These are phyloP conservation scores for Zalophus californianus DNA, from an alignment of 2,797 vertebrate species.

Conservation along the genomic window DNA sequence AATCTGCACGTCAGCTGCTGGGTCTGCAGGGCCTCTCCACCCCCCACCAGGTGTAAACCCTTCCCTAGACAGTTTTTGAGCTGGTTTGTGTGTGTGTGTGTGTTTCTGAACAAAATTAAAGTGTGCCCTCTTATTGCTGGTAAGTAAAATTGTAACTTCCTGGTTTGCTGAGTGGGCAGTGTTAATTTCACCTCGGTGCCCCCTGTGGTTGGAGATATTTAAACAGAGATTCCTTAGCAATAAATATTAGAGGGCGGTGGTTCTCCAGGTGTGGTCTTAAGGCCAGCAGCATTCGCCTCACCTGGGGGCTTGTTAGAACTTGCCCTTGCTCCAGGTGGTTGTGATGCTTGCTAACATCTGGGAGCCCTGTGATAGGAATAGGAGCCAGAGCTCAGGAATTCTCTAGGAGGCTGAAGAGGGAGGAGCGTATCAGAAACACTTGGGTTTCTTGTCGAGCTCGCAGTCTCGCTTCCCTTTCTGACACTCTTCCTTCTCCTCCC, in stretches of 20 bases:
- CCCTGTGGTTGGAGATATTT: slow-evolving; percentile 1
- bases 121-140: neutral
- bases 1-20: neutral
- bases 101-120: neutral
- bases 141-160: slow-evolving; percentile 2
- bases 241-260: neutral
- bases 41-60: neutral
- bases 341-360: neutral
- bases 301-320: neutral
- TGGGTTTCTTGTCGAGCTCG: neutral
- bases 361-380: neutral
- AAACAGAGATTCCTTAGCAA: neutral
- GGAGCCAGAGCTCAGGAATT: neutral
- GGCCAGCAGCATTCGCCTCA: neutral
- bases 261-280: neutral
- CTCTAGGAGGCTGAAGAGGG: neutral
- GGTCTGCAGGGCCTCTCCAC: neutral
- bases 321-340: neutral
- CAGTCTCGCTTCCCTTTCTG: neutral
- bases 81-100: no score
- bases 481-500: neutral
- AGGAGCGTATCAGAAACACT: neutral
- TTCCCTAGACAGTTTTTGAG: neutral
- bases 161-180: neutral
- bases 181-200: neutral